Evolutionary conservation across 2,888 invertebrate species (phyloP), one percentile per base, ranked within the genome.

Genomic region (Plagodis pulveraria): DNA sequence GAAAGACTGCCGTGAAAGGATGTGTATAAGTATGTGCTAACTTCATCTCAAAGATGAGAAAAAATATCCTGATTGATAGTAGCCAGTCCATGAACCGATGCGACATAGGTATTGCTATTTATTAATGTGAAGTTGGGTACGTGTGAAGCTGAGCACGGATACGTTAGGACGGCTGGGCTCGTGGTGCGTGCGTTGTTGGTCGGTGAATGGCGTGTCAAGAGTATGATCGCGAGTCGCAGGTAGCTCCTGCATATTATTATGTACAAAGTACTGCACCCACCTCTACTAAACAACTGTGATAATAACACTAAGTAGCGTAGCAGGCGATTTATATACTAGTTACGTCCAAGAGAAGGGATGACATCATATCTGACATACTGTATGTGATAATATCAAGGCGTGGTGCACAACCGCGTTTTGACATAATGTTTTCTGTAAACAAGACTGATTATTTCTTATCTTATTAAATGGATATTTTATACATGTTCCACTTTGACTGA

Each of bases 361-460:
- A 90, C 93, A 93, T 87, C 93, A 93, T 93, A 93, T 93, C 93
- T 93, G 91, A 92, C 93, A 92, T 92, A 91, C 82, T 93, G 91
- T 92, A 91, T 88, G 91, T 91, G 89, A 83, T 83, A 81, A 77
- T 81, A 86, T 86, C 87, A 77, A 85, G 74, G 72, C 87, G 87
- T 86, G 83, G 59, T 46, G 42, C 46, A n/a, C 74, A 76, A 72
- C 78, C 78, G 77, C 86, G 87, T 81, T 86, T 87, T 84, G 87
- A 81, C 85, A 73, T 84, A 89, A 90, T 84, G 85, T 92, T 93
- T 93, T 93, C 91, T 92, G 90, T 90, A 91, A 92, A 90, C 89
- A 93, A 93, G 93, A 93, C 93, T 93, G 93, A 93, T 93, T 93
- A 93, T 93, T 93, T 93, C 91, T 93, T 92, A 89, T 93, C 91